A percentile compares a stretch with the other conserved stretches of the same genome.
Conservation (phyloP, 2,888 invertebrate species). For the Caenorhabditis plicata region DNA sequence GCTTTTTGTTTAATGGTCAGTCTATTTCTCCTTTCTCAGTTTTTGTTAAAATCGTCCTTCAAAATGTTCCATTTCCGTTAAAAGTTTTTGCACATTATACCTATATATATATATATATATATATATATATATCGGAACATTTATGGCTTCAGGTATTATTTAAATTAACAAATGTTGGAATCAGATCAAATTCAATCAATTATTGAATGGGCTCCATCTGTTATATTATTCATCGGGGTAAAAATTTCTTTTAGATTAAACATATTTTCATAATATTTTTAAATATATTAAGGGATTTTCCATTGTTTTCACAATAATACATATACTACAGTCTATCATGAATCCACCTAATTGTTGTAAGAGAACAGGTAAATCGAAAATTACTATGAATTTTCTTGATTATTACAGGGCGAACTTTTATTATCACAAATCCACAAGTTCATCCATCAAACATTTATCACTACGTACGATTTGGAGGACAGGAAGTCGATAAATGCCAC, state of each 20-base stretch:
- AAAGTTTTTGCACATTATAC: too few relatives aligned
- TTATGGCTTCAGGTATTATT: too few relatives aligned
- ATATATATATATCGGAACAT: too few relatives aligned
- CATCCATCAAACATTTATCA: conserved; percentile 15
- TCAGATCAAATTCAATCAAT: conserved; percentile 14
- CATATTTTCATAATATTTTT: background rate
- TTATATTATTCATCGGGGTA: conserved; percentile 20
- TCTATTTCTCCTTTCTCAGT: too few relatives aligned
- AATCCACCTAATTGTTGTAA: conserved; percentile 28
- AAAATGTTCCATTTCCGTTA: too few relatives aligned
- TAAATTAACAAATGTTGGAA: conserved; percentile 12
- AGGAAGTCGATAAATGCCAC: conserved; percentile 21
- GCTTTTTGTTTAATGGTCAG: too few relatives aligned
- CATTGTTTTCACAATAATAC: conserved; percentile 21
- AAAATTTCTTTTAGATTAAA: background rate
- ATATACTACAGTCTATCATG: conserved; percentile 22
- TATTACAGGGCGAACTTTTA: conserved; percentile 14
- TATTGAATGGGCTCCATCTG: conserved; percentile 20
- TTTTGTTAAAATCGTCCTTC: too few relatives aligned
- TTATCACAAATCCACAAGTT: conserved; percentile 28
- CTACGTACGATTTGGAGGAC: conserved; percentile 15
- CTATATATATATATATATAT: too few relatives aligned
- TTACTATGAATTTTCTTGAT: conserved; percentile 2
- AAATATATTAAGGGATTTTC: conserved; percentile 16
- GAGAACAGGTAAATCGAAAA: conserved; percentile 11